phyloP scores from a whole-genome alignment of 2,888 invertebrate species.

The Chaetogeoica ovagalla region DNA sequence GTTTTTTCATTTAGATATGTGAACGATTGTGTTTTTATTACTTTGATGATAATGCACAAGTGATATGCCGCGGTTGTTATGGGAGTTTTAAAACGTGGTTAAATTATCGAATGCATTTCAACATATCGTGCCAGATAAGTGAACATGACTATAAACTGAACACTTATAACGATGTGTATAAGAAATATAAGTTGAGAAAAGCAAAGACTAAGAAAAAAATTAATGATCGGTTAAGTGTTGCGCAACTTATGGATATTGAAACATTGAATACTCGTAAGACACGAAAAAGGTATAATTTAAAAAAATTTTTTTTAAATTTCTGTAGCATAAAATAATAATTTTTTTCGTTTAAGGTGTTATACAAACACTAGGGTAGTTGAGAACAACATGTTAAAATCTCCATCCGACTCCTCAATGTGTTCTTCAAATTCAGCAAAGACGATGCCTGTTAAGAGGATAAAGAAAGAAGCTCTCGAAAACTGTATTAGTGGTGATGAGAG shows the following conservation, averaged over 20 bases:
- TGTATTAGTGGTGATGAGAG: constrained; percentile 6
- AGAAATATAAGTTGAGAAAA: constrained; percentile 42
- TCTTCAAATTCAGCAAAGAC: constrained; percentile 20
- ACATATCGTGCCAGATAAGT: constrained; percentile 12
- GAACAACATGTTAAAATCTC: constrained; percentile 6
- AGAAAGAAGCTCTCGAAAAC: constrained; percentile 17
- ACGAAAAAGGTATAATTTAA: constrained; percentile 39
- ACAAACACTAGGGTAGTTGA: constrained; percentile 23
- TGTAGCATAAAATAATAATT: background rate
- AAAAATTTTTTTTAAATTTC: background rate
- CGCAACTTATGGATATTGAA: constrained; percentile 44
- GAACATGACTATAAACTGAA: constrained; percentile 33
- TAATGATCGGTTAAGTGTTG: constrained; percentile 26
- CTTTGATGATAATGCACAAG: constrained; percentile 29
- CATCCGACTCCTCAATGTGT: background rate
- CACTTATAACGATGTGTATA: constrained; percentile 46
- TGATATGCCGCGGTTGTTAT: constrained; percentile 46
- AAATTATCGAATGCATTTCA: constrained; percentile 39
- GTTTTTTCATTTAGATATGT: constrained; percentile 19
- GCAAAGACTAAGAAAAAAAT: constrained; percentile 45
- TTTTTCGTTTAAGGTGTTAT: constrained; percentile 22
- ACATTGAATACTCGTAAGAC: constrained; percentile 47
- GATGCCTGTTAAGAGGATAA: background rate
- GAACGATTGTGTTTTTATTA: constrained; percentile 44
- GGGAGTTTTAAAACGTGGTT: constrained; percentile 37